Percentiles rank a stretch among this genome's conserved stretches.
These are phyloP conservation scores for Fragum fragum DNA, from an alignment of 2,888 invertebrate species.

Conservation along the genomic window DNA sequence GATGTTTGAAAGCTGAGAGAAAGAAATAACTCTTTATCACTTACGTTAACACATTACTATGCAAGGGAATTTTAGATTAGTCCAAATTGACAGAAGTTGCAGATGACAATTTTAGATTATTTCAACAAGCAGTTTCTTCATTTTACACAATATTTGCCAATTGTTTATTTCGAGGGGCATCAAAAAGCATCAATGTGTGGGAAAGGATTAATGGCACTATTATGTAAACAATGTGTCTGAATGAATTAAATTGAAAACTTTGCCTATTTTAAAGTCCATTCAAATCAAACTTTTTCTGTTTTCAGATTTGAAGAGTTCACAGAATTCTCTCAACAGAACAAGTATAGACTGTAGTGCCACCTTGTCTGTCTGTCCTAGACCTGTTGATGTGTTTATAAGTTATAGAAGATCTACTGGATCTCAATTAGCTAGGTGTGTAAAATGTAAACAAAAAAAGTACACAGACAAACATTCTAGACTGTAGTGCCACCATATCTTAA, in stretches of 20 bases:
- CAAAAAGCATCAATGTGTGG: not conserved
- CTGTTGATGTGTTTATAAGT: conserved; percentile 97
- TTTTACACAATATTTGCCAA: too few species aligned
- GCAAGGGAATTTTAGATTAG: too few species aligned
- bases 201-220: not conserved
- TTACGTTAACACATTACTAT: not conserved
- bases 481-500: conserved; percentile 61
- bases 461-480: conserved; percentile 54
- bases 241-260: too few species aligned
- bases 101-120: too few species aligned
- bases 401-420: conserved; percentile 98
- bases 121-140: too few species aligned
- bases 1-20: too few species aligned
- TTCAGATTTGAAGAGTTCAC: conserved; percentile 26
- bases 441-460: too few species aligned
- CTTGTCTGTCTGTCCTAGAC: conserved; percentile 66
- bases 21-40: not conserved
- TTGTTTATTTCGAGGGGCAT: too few species aligned
- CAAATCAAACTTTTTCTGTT: not conserved
- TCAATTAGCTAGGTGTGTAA: conserved; percentile 91
- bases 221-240: too few species aligned
- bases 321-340: conserved; percentile 32
- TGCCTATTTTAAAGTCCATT: too few species aligned
- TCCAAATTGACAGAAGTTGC: too few species aligned
- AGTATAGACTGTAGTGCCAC: conserved; percentile 64